Base-by-base conservation (phyloP, 2,113 vertebrate genomes). In the Numida meleagris region DNA sequence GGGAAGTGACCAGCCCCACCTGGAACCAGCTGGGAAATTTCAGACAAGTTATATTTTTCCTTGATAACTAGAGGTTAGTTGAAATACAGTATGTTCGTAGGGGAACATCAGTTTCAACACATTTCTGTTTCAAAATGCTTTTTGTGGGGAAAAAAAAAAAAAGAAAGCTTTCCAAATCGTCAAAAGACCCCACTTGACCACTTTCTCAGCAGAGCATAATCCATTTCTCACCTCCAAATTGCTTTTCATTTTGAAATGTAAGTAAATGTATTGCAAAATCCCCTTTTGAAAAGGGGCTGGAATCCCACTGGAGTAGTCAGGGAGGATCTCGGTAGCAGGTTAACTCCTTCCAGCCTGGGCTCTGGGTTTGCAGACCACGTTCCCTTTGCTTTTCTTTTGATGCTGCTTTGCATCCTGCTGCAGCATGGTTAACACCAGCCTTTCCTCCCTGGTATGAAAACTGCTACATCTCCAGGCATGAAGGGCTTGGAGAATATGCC, bases 221-320 rank as follows among this genome's bases (percentile, higher is more conserved):
- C 86, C 62, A 13, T 82, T 72, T 67, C 91, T 72, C 67, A 5
- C 81, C 73, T 83, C 75, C 48, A 21, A 89, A 91, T 88, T 4
- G 8, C 50, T 84, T 91, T 43, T 67, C 85, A 16, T 84, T 93
- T 75, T 87, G 77, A 79, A 84, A 45, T 55, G 5, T 9, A 78
- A 90, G 94, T 24, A 24, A 78, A 85, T 6, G 23, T 40, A 12
- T 90, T 86, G 83, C 95, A 92, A 95, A 90, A 96, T 59, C 79
- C 82, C 62, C 46, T 27, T 34, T 55, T 63, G 77, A 45, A 84
- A 89, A 48, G 76, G 75, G 86, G 65, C 43, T 85, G 86, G 12
- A 72, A 76, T 63, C 38, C 74, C 36, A 5, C 82, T 36, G 75
- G 8, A 80, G n/a, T 0, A 16, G 40, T 17, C 12, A 31, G 75